Conservation (phyloP, 2,888 invertebrate genomes). For the Dryomyza anilis region DNA sequence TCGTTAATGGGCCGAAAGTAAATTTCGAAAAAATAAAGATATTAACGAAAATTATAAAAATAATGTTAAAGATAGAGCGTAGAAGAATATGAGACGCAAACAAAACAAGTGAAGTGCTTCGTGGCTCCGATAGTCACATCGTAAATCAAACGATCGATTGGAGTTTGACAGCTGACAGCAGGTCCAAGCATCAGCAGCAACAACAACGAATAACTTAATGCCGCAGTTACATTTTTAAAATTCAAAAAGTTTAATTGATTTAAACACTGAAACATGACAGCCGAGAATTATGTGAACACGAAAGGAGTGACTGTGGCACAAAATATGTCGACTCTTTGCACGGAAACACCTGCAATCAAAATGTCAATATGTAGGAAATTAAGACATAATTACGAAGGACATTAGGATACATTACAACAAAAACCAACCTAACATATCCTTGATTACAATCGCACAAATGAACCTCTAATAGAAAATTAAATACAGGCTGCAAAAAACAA, state of each 20-base stretch:
- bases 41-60: slow-evolving; percentile 8
- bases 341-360: slow-evolving; percentile 8
- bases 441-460: slow-evolving; percentile 56
- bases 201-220: slow-evolving; percentile 26
- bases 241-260: too few relatives aligned
- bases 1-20: slow-evolving; percentile 3
- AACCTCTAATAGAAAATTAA: slow-evolving; percentile 59
- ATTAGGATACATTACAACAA: slow-evolving; percentile 37
- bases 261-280: too few relatives aligned
- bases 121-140: slow-evolving; percentile 41
- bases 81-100: background rate
- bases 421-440: slow-evolving; percentile 42
- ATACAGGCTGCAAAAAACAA: slow-evolving; percentile 35
- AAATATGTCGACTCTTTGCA: too few relatives aligned
- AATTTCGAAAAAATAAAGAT: slow-evolving; percentile 41
- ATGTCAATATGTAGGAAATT: slow-evolving; percentile 26
- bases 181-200: slow-evolving; percentile 33
- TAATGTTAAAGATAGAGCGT: background rate
- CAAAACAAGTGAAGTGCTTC: background rate
- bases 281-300: too few relatives aligned
- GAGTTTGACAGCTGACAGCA: slow-evolving; percentile 39
- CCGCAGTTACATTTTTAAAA: too few relatives aligned
- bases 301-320: background rate
- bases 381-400: slow-evolving; percentile 39
- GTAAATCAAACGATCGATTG: slow-evolving; percentile 50